Percentiles rank a stretch among this genome's conserved stretches.
Evolutionary conservation across 2,113 vertebrate genomes (phyloP).

Genomic region (Lagenorhynchus albirostris): DNA sequence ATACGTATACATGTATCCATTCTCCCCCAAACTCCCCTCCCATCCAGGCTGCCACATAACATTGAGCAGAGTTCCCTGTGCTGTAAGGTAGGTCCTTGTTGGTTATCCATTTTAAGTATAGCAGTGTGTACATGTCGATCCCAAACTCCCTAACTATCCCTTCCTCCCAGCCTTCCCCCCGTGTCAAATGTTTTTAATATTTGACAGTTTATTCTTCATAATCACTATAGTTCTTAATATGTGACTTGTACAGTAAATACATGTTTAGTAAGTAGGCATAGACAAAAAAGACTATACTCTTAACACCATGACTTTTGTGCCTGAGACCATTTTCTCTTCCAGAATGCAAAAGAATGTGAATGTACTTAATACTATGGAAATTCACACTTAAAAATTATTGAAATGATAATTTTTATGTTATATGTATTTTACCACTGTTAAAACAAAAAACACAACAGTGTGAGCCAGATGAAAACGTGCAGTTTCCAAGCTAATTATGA

Average conservation of each 20-base stretch:
- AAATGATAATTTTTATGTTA: neutral
- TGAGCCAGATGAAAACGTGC: neutral
- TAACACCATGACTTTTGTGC: neutral
- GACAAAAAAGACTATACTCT: neutral
- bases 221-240: neutral
- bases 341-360: neutral
- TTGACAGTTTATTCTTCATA: slow-evolving; percentile 18
- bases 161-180: too few relatives aligned
- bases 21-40: too few relatives aligned
- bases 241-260: neutral
- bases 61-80: too few relatives aligned
- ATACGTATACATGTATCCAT: too few relatives aligned
- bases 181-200: neutral
- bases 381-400: neutral
- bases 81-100: too few relatives aligned
- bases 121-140: too few relatives aligned
- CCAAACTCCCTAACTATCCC: too few relatives aligned
- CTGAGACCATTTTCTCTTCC: slow-evolving; percentile 15
- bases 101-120: too few relatives aligned
- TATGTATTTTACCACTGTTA: neutral
- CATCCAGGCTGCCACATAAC: too few relatives aligned
- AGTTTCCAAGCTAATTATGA: slow-evolving; percentile 38
- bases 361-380: neutral
- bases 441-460: neutral
- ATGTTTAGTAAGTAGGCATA: slow-evolving; percentile 7